Base-by-base conservation (phyloP, 2,888 invertebrate genomes). In the Lasioglossum vierecki region DNA sequence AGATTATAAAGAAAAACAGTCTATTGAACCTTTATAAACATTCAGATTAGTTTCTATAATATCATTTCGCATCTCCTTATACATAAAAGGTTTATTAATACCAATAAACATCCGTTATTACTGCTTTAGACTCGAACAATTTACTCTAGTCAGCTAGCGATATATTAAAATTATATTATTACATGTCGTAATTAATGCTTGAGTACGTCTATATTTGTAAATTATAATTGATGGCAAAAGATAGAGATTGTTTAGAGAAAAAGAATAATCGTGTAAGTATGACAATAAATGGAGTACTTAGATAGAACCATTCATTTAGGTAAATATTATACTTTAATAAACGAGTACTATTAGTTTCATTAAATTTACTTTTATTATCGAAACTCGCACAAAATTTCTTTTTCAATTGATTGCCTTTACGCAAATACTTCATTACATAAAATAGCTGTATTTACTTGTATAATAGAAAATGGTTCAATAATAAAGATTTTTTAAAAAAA, bases 271-370 rank as follows among this genome's bases (percentile, higher is more conserved):
- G 76, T 74, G 66, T 53, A 83, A 80, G 70, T 79, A 83, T 88
- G 87, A 88, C 89, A 88, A 88, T 88, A 88, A 88, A 82, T 35
- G 46, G 53, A 77, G 63, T 80, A 84, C 74, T 85, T 85, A 83
- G 44, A 49, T 72, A 79, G 60, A 75, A 71, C 70, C 4, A 75
- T 18, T 18, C 30, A 74, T 63, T 75, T 77, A 60, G 8, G n/a
- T 39, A 68, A 74, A 84, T 26, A 70, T 53, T 77, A 76, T 68
- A 70, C 41, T 41, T 41, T 68, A 68, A 68, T 63, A 70, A 68
- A 22, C 75, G 1, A 71, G 44, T 71, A 26, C 80, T 49, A 60
- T 39, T 70, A 81, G 9, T 71, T 71, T 15, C 49, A 60, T 75
- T 76, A 13, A 75, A 18, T 71, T 76, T n/a, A 71, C 46, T 71